Evolutionary conservation across 2,888 invertebrate species (phyloP), one percentile per base, ranked within the genome.

Genomic region (Lathronympha strigana): DNA sequence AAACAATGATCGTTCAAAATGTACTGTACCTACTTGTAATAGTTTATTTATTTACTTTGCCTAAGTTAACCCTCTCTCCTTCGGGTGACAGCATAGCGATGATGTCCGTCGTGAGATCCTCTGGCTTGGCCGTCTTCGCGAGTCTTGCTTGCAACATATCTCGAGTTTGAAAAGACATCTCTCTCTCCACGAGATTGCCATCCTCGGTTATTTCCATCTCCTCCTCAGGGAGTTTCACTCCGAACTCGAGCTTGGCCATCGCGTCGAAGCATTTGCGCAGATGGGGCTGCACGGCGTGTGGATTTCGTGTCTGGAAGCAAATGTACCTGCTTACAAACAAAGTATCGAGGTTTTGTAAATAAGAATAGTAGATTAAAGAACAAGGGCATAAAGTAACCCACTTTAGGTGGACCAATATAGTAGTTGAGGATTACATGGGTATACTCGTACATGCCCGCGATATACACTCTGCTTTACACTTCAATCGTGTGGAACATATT

Each of bases 41-140:
- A n/a, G n/a, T n/a, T n/a, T n/a, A n/a, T n/a, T n/a, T n/a, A n/a
- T n/a, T 13, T 69, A 94, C 95, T 92, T 95, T 97, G 54, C 95
- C 95, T 9, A 98, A 93, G 49, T 93, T 92, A 4, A 98, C 94
- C 69, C 95, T 94, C 80, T 98, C 98, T 17, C 95, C 95, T 87
- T 98, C 98, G 0, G 98, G 97, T 11, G 98, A 98, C 2, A 97
- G 92, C 96, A 98, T 98, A 0, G 97, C 97, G 19, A 96, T 81
- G 31, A 98, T 98, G 78, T 98, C 97, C 11, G 96, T 97, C 0
- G 96, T 97, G 13, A 95, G 79, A 28, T 94, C 90, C 25, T 92
- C 90, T 0, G 84, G 82, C 49, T 79, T 83, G 1, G 89, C 89
- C 1, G 82, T 81, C 68, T 85, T 86, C 0, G 88, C 88, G 3